Evolutionary conservation across 2,113 vertebrate genomes (phyloP).

Genomic region (Cyphomyrus discorhynchus): DNA sequence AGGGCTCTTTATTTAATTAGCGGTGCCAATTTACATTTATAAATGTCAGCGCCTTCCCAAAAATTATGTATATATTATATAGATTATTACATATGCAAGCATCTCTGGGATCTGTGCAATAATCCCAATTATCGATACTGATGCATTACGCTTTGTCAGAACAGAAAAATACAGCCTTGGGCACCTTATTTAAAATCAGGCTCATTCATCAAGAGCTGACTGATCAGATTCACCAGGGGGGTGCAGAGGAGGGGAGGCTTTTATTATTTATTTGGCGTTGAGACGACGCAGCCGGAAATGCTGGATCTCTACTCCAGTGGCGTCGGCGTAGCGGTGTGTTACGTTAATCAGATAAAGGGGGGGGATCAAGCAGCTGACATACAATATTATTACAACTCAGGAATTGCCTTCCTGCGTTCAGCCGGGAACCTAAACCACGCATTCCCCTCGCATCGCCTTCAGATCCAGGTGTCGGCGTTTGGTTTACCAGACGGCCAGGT

Average conservation of each 20-base stretch:
- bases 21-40: conserved; percentile 10
- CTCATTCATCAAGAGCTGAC: conserved; percentile 12
- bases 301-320: background rate
- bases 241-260: background rate
- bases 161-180: conserved; percentile 4
- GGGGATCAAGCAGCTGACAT: background rate
- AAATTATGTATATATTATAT: conserved; percentile 4
- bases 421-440: background rate
- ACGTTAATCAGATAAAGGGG: background rate
- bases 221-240: background rate
- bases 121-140: conserved; percentile 18
- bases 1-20: conserved; percentile 3
- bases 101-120: conserved; percentile 8
- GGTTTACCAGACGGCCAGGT: background rate
- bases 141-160: conserved; percentile 8
- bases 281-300: background rate
- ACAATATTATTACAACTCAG: background rate
- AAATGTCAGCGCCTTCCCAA: conserved; percentile 1
- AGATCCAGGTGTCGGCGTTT: background rate
- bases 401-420: background rate
- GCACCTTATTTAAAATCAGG: background rate
- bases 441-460: background rate
- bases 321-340: background rate
- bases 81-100: conserved; percentile 11
- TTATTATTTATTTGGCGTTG: conserved; percentile 12